These are phyloP conservation scores for Dasypus novemcinctus DNA, from an alignment of 2,113 vertebrate genomes.

Conservation along the genomic window DNA sequence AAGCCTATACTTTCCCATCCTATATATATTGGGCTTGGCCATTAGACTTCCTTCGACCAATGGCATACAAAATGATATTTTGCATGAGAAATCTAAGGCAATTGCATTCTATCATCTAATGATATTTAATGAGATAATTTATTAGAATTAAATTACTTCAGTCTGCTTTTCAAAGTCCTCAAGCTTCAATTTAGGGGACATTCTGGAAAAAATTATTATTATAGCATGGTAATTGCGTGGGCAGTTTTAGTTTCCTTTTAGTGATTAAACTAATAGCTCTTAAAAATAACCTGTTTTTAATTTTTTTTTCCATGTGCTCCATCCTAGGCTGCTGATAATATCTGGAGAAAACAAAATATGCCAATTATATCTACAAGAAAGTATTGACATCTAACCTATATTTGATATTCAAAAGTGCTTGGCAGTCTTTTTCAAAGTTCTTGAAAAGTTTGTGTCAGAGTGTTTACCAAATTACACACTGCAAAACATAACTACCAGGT, in stretches of 20 bases:
- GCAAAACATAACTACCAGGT: not conserved
- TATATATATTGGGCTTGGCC: not conserved
- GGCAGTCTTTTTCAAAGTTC: not conserved
- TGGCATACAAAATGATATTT: constrained; percentile 1
- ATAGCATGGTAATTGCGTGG: not conserved
- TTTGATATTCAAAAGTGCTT: not conserved
- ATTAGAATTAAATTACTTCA: constrained; percentile 62
- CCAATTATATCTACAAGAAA: not conserved
- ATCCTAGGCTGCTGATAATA: not conserved
- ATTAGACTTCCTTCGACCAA: constrained; percentile 27
- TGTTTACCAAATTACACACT: not conserved
- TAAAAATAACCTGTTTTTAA: not conserved
- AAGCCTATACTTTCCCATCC: not conserved
- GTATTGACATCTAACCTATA: not conserved
- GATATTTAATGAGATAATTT: constrained; percentile 27
- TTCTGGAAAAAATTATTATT: constrained; percentile 24
- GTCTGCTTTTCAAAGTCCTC: constrained; percentile 50
- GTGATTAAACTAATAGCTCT: not conserved
- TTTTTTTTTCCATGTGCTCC: not conserved
- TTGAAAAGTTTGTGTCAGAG: not conserved
- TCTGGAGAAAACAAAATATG: not conserved
- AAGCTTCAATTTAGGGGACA: constrained; percentile 13
- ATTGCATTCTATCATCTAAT: constrained; percentile 13
- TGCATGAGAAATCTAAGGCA: not conserved
- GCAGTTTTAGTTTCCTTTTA: not conserved